Percentiles rank a stretch among this genome's conserved stretches.
phyloP scores from a whole-genome alignment of 2,888 invertebrate genomes.

The Sepioteuthis lessoniana region DNA sequence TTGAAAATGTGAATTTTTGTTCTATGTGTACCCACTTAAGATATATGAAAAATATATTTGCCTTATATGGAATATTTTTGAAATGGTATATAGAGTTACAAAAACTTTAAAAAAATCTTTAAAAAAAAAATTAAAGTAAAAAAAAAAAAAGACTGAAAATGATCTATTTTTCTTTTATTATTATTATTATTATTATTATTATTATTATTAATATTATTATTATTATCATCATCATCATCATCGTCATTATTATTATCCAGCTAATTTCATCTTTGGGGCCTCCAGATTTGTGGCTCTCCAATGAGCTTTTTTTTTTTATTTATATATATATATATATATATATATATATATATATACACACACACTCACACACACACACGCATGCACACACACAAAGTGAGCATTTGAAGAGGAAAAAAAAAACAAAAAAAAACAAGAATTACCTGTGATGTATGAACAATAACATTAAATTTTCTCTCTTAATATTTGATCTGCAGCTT shows the following conservation, averaged over 20 bases:
- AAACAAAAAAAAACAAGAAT: not conserved
- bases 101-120: slow-evolving; percentile 15
- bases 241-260: not conserved
- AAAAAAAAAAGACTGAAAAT: slow-evolving; percentile 24
- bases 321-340: too few relatives aligned
- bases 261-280: slow-evolving; percentile 40
- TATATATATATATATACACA: too few relatives aligned
- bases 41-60: slow-evolving; percentile 44
- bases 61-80: slow-evolving; percentile 49
- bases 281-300: not conserved
- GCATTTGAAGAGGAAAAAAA: not conserved
- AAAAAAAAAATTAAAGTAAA: slow-evolving; percentile 1
- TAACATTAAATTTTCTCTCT: not conserved
- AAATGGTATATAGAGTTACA: slow-evolving; percentile 47
- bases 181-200: not conserved
- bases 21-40: slow-evolving; percentile 42
- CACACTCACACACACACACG: too few relatives aligned
- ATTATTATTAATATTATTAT: not conserved
- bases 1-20: not conserved
- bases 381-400: too few relatives aligned
- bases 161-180: slow-evolving; percentile 43
- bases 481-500: not conserved
- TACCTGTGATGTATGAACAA: slow-evolving; percentile 38
- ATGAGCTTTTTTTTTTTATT: not conserved
- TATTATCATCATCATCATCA: too few relatives aligned